Conservation (phyloP, 2,888 invertebrate genomes). For the Lasioglossum marginatum region DNA sequence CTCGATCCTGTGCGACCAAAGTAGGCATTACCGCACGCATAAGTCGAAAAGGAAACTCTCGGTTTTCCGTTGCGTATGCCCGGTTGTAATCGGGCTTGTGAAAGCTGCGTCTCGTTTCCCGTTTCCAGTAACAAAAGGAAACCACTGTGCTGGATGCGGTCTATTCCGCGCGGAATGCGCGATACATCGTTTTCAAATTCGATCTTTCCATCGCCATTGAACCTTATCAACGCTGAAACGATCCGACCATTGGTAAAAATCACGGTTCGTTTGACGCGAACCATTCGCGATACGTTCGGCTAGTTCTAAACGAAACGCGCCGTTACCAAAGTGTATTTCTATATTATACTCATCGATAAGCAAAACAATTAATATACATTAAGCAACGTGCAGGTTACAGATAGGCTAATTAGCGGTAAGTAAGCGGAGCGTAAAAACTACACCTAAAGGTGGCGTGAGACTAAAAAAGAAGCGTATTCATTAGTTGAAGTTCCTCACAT, state of each 20-base stretch:
- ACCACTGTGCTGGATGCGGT: not conserved
- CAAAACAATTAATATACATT: not conserved
- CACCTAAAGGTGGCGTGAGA: not conserved
- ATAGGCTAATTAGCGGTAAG: not conserved
- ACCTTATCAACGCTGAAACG: not conserved
- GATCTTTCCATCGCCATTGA: constrained; percentile 11
- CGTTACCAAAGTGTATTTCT: not conserved
- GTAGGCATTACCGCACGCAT: not conserved
- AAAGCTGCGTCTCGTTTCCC: constrained; percentile 22
- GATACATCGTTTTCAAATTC: constrained; percentile 28
- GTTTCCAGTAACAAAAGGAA: constrained; percentile 38
- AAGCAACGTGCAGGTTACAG: not conserved
- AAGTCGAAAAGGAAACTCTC: constrained; percentile 26
- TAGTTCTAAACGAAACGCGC: not conserved
- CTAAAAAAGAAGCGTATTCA: not conserved
- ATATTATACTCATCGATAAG: not conserved
- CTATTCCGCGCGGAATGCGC: constrained; percentile 25
- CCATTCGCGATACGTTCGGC: not conserved
- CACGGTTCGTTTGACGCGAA: not conserved
- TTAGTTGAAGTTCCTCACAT: not conserved
- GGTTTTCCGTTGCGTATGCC: not conserved
- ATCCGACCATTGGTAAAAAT: not conserved
- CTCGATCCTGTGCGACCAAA: not conserved
- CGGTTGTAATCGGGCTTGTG: not conserved
- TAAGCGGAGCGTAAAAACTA: not conserved